Conservation (phyloP, 2,797 vertebrate genomes). For the Acrocephalus scirpaceus region DNA sequence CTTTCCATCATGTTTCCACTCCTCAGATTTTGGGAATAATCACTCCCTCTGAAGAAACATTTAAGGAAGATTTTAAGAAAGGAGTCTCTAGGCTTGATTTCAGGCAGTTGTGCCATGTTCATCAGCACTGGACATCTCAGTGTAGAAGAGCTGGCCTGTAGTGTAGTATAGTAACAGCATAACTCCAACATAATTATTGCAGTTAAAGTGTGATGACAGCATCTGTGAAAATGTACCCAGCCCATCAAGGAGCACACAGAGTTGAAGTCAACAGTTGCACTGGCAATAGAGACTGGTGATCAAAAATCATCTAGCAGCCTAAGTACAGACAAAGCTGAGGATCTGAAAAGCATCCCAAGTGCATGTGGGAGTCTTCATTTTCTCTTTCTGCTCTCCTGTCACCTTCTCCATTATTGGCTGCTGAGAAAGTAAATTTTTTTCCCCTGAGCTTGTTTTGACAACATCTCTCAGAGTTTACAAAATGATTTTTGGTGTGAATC, state of each 20-base stretch:
- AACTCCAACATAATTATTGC: not conserved
- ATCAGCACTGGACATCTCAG: not conserved
- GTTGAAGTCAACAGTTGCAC: constrained; percentile 36
- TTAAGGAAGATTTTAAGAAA: not conserved
- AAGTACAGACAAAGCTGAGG: constrained; percentile 1
- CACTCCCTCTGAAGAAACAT: not conserved
- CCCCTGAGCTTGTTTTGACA: constrained; percentile 61
- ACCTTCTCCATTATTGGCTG: constrained; percentile 33
- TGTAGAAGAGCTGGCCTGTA: not conserved
- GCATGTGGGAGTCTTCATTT: not conserved
- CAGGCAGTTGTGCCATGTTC: not conserved
- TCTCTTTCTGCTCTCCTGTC: constrained; percentile 10
- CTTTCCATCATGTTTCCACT: not conserved
- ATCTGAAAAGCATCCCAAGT: not conserved
- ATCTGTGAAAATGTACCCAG: constrained; percentile 47
- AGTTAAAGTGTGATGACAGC: constrained; percentile 5
- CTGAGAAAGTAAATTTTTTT: constrained; percentile 7
- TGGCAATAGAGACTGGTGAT: not conserved
- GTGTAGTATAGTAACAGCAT: not conserved
- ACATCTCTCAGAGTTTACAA: constrained; percentile 44
- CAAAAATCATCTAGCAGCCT: constrained; percentile 27
- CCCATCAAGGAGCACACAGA: not conserved
- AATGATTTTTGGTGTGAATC: constrained; percentile 58
- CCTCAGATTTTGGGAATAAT: not conserved
- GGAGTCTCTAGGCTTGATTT: not conserved